Evolutionary conservation across 2,888 invertebrate genomes (phyloP).

Genomic region (Scelioninae gen. 2): DNA sequence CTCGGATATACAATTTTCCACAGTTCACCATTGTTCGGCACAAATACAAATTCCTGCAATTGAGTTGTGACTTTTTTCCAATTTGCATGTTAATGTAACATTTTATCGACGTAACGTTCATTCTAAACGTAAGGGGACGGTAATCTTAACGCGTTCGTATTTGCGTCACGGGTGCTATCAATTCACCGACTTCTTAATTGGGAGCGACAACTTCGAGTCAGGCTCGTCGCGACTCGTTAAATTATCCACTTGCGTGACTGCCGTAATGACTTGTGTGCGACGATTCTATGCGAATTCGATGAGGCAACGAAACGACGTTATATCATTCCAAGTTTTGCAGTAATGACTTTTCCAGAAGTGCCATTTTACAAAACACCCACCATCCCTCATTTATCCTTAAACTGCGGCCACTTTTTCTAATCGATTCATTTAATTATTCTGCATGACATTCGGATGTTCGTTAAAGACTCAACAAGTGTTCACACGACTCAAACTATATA

Average conservation of each 20-base stretch:
- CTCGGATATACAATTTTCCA: not conserved
- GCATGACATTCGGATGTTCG: too few species aligned
- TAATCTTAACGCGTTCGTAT: conserved; percentile 35
- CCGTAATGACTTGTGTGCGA: conserved; percentile 45
- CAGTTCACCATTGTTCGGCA: not conserved
- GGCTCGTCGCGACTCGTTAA: conserved; percentile 48
- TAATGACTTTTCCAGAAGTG: conserved; percentile 35
- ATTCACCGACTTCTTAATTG: conserved; percentile 54
- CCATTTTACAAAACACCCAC: conserved; percentile 32
- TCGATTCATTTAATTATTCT: too few species aligned
- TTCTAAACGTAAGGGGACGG: conserved; percentile 16
- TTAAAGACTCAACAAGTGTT: too few species aligned
- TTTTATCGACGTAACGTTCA: conserved; percentile 6
- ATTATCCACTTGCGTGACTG: conserved; percentile 50
- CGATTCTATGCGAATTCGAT: conserved; percentile 40
- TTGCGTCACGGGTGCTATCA: conserved; percentile 52
- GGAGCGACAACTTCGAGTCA: conserved; percentile 49
- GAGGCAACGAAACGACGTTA: conserved; percentile 38
- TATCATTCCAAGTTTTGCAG: conserved; percentile 27
- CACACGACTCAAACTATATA: too few species aligned
- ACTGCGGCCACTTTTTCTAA: conserved; percentile 13
- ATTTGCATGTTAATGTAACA: conserved; percentile 25
- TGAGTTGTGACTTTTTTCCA: too few species aligned
- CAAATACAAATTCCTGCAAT: too few species aligned
- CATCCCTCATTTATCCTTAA: not conserved